Percentiles rank a stretch among this genome's conserved stretches.
Evolutionary conservation across 2,888 invertebrate genomes (phyloP).

Genomic region (Fissipunctia ypsillon): DNA sequence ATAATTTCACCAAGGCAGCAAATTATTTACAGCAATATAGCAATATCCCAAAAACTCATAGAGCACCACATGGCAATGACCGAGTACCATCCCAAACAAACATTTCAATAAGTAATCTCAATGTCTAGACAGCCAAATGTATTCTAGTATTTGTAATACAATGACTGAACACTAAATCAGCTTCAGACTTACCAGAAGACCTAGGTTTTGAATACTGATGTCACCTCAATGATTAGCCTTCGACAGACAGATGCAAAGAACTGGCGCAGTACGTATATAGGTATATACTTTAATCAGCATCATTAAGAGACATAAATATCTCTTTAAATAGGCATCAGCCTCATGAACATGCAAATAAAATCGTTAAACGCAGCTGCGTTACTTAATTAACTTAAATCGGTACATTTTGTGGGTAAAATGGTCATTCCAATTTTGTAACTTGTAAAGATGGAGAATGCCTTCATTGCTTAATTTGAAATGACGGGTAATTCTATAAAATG

Average conservation of each 20-base stretch:
- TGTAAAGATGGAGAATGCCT: constrained; percentile 8
- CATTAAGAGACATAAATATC: constrained; percentile 36
- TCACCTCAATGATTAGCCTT: constrained; percentile 20
- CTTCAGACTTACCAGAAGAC: constrained; percentile 61
- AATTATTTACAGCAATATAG: background rate
- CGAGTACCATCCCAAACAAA: constrained; percentile 41
- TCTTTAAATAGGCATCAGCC: constrained; percentile 33
- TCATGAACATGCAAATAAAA: constrained; percentile 53
- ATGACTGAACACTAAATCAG: constrained; percentile 83
- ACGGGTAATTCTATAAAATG: background rate
- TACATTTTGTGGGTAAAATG: constrained; percentile 15
- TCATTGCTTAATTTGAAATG: constrained; percentile 1
- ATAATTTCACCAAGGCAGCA: background rate
- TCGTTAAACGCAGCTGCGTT: constrained; percentile 38
- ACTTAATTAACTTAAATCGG: constrained; percentile 43
- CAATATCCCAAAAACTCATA: constrained; percentile 1
- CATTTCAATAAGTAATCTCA: constrained; percentile 70
- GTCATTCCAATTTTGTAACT: constrained; percentile 25
- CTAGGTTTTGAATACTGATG: constrained; percentile 61
- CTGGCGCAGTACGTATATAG: background rate
- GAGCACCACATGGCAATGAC: constrained; percentile 44
- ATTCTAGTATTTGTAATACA: constrained; percentile 88
- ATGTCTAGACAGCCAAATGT: constrained; percentile 86
- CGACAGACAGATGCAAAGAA: background rate
- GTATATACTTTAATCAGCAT: constrained; percentile 30